These are phyloP conservation scores for Trachymyrmex cornetzi DNA, from an alignment of 1,140 invertebrate genomes.

Conservation along the genomic window DNA sequence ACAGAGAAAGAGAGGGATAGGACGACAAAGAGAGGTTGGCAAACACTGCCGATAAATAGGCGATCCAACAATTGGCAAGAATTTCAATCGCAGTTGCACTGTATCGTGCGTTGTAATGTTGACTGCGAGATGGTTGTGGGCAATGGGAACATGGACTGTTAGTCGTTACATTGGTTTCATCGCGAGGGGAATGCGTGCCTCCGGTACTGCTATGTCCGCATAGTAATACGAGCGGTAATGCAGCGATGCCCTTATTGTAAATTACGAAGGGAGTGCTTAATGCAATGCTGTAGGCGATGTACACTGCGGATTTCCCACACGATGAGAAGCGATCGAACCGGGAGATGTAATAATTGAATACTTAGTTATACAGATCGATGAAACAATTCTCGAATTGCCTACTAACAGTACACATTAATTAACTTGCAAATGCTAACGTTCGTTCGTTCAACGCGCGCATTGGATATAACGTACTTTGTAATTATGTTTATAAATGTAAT, in stretches of 20 bases:
- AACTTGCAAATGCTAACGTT: conserved; percentile 43
- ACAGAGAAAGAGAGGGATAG: conserved; percentile 13
- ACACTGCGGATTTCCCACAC: conserved; percentile 47
- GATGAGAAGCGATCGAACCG: conserved; percentile 31
- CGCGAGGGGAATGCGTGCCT: conserved; percentile 52
- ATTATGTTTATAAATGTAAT: conserved; percentile 26
- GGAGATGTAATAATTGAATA: conserved; percentile 58
- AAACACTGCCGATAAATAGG: conserved; percentile 25
- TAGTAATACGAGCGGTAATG: conserved; percentile 52
- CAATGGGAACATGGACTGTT: conserved; percentile 40
- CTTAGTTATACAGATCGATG: conserved; percentile 58
- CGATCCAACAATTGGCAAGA: conserved; percentile 39
- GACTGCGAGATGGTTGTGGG: conserved; percentile 39
- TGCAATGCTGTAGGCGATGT: conserved; percentile 47
- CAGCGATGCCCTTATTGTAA: conserved; percentile 55
- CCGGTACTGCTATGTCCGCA: conserved; percentile 23
- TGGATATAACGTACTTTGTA: background rate
- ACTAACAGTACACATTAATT: conserved; percentile 37
- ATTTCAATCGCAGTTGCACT: conserved; percentile 14
- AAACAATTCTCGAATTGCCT: conserved; percentile 50
- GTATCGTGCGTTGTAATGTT: background rate
- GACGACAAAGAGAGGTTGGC: conserved; percentile 17
- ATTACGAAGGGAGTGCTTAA: conserved; percentile 53
- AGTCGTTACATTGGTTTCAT: conserved; percentile 50
- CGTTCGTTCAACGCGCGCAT: background rate